Base-by-base conservation (phyloP, 2,888 invertebrate genomes). In the Sphecodes monilicornis region DNA sequence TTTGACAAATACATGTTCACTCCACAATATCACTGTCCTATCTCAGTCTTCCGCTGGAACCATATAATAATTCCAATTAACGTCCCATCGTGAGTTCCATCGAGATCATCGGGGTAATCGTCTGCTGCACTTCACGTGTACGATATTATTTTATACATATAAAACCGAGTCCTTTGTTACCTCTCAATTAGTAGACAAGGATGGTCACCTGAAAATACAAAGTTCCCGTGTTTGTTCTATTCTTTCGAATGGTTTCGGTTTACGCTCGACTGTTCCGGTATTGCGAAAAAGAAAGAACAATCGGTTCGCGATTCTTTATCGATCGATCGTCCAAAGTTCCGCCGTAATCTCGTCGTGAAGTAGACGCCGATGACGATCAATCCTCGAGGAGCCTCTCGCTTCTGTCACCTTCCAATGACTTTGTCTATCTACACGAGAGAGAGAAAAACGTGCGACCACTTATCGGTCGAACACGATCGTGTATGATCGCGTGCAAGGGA, bases 261-360 rank as follows among this genome's bases (percentile, higher is more conserved):
- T 13, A 10, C 3, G 69, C 22, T 29, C 16, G 26, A n/a, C n/a
- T 1, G 29, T 57, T 60, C 73, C 36, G 26, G 43, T 26, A 54
- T 54, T 41, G 74, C 26, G 43, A 29, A 66, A 50, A 1, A 26
- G 3, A 41, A 36, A 29, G 41, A 75, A 54, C 64, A 57, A 66
- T 72, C 77, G 72, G 32, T 75, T 43, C 43, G 29, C 60, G 73
- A 16, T 69, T 50, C 43, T 69, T 86, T 85, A 84, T 84, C 84
- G 84, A 43, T 70, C 74, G 64, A 76, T 82, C 74, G 82, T 79
- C 54, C 86, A 85, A 86, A 86, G 85, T 86, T 86, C 86, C 81
- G 69, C 60, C 50, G 78, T 82, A 86, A 86, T 86, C 86, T 86
- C 66, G 73, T n/a, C 70, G 74, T 54, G 70, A 43, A 54, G 54